Evolutionary conservation across 2,888 invertebrate genomes (phyloP), one percentile per base, ranked within the genome.

Genomic region (Eristalinus aeneus): DNA sequence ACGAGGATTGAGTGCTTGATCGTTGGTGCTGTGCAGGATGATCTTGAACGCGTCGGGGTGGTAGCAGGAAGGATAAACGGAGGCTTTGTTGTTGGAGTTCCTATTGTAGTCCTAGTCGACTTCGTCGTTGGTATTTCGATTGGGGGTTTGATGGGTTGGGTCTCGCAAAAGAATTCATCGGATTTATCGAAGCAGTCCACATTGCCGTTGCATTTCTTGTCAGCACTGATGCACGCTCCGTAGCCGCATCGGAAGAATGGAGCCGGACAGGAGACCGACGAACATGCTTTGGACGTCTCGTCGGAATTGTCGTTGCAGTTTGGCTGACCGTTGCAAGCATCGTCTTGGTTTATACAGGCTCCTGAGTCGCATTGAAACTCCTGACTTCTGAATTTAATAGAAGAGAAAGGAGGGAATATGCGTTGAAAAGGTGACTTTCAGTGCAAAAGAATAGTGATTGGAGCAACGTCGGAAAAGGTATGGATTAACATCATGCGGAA

Each of bases 251-350:
- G 89, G 81, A 90, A 90, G 81, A 85, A 90, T 0, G 69, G 11
- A 2, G 22, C 23, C 4, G 89, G 89, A 74, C 91, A 91, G 3
- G 53, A 31, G 2, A 16, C 34, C 4, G 77, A 54, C 0, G 81
- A 56, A 67, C 90, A 90, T 4, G 23, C 20, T 27, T 83, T 58
- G 0, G 79, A 75, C 0, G 89, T 89, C 83, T 91, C 91, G 85
- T 91, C 91, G 1, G 89, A 89, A 16, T 85, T 86, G 84, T 90
- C 90, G 0, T 12, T 1, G 61, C 90, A 90, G 71, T 90, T 67
- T 0, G 32, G 10, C 1, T 11, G 93, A 1, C 94, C 93, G 88
- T 95, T 94, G 0, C 91, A 91, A 0, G 61, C 78, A 2, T 77
- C 63, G 0, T 88, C 76, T 6, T 16, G n/a, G 1, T 56, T 64